Percentiles rank a stretch among this genome's conserved stretches.
Conservation (phyloP, 2,797 vertebrate species). For the Alca torda region DNA sequence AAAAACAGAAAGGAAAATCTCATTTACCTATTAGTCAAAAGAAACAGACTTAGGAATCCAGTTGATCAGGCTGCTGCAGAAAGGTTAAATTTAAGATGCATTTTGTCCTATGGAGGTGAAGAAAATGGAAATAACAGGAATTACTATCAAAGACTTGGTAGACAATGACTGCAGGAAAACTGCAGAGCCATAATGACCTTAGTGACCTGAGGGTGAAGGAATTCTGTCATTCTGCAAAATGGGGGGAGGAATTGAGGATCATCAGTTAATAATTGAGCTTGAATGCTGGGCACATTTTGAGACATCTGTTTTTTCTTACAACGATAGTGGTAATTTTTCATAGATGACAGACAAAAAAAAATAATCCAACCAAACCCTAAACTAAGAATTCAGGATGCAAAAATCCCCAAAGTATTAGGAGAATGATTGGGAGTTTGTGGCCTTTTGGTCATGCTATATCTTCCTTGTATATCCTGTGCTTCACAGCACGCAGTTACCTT, state of each 20-base stretch:
- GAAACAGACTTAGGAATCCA: not conserved
- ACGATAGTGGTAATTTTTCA: not conserved
- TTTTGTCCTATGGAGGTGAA: not conserved
- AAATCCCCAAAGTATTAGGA: not conserved
- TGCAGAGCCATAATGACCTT: not conserved
- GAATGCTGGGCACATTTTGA: not conserved
- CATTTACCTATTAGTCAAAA: not conserved
- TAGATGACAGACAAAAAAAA: not conserved
- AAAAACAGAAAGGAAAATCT: not conserved
- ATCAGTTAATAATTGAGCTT: not conserved
- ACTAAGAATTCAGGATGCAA: not conserved
- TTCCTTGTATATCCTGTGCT: not conserved
- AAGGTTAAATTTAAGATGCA: not conserved
- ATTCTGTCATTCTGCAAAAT: not conserved
- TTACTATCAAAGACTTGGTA: not conserved
- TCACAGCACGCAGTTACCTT: not conserved
- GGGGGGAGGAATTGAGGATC: not conserved
- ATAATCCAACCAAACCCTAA: not conserved
- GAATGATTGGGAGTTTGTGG: not conserved
- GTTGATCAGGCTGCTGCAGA: not conserved
- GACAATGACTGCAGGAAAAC: not conserved
- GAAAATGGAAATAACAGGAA: not conserved
- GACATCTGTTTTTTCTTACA: not conserved
- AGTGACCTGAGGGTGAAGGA: not conserved
- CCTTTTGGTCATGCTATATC: not conserved